These are phyloP conservation scores for Canis aureus DNA, from an alignment of 2,113 vertebrate genomes.

Conservation along the genomic window DNA sequence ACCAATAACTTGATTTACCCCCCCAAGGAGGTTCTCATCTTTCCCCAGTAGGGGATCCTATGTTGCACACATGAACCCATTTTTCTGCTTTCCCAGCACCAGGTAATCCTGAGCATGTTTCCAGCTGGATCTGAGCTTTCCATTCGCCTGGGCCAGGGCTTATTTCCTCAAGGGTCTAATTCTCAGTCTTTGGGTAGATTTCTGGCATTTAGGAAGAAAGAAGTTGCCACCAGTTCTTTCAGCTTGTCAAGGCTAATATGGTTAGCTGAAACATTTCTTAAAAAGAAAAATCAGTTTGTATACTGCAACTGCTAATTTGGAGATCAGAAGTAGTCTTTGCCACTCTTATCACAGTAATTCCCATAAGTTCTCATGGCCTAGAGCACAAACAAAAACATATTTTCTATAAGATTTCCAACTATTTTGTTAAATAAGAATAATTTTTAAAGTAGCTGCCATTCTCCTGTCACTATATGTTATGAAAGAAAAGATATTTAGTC, in stretches of 20 bases:
- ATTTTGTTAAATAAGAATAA: background rate
- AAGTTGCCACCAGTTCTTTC: background rate
- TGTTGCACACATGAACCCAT: background rate
- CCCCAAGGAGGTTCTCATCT: background rate
- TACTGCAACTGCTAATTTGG: background rate
- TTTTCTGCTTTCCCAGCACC: background rate
- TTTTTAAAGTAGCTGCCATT: background rate
- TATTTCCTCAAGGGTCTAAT: background rate
- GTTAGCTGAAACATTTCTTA: background rate
- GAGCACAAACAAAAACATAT: background rate
- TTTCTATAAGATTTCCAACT: background rate
- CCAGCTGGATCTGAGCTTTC: background rate
- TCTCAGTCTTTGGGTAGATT: background rate
- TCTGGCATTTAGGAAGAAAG: background rate
- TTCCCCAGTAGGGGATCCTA: background rate
- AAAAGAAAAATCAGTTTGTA: background rate
- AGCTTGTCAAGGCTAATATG: background rate
- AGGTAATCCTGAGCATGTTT: background rate
- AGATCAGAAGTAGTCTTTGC: background rate
- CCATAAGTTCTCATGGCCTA: background rate
- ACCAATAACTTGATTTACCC: background rate
- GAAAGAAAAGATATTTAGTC: background rate
- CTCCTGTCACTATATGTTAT: background rate
- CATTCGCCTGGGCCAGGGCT: background rate
- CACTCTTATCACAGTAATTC: background rate